Base-by-base conservation (phyloP, 1,140 invertebrate genomes). In the Heliconius melpomene region DNA sequence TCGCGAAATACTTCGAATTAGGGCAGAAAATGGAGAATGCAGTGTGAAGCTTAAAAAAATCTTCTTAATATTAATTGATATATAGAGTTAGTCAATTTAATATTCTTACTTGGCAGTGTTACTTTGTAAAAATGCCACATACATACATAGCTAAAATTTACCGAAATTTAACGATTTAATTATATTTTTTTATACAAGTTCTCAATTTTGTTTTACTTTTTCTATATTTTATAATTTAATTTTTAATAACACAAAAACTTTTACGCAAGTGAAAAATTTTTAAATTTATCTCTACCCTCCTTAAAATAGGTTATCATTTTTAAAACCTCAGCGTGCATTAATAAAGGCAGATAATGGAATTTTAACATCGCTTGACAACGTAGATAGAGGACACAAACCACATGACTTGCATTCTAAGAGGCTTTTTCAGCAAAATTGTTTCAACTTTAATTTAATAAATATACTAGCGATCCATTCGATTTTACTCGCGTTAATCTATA, bases 261-360 rank as follows among this genome's bases (percentile, higher is more conserved):
- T 29, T 23, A 66, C 11, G 1, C n/a, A 13, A 66, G 57, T 66
- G 3, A 1, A 66, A 26, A 11, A 66, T 66, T 66, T 66, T 57
- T 23, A n/a, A 60, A 60, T 60, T 66, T 29, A 66, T 66, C 11
- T 66, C 6, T 5, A 26, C 26, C 60, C 60, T 66, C 60, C 26
- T 66, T 66, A 29, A 26, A 66, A 66, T 29, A 66, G 54, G n/a
- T 66, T 66, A 26, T 29, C 60, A 66, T 66, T 66, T 66, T 66
- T 66, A 66, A 66, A 66, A 29, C 60, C 26, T 66, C 60, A 66
- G 60, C 60, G 60, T 66, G 26, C 60, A 16, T 66, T 66, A 66
- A 66, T 66, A 66, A 66, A 26, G 60, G 60, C 23, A 66, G 60
- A 29, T 66, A 66, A 29, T 66, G 60, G 23, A 66, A 66, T 66